Conservation (phyloP, 2,888 invertebrate species). For the Pollenia amentaria region DNA sequence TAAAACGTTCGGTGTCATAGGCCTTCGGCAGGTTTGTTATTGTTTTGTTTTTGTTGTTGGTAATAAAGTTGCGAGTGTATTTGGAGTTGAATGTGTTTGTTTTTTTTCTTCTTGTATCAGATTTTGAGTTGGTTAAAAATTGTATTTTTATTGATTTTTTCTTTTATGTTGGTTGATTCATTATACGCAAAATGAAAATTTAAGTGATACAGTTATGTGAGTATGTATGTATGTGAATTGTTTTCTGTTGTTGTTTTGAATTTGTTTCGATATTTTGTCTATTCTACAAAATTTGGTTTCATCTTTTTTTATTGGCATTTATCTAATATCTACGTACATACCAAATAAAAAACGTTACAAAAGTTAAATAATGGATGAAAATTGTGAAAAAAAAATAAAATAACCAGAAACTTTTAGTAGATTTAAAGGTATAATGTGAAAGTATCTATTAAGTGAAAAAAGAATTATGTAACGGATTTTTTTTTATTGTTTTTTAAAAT, state of each 20-base stretch:
- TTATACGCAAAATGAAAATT: constrained; percentile 17
- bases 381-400: background rate
- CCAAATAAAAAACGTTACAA: background rate
- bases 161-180: constrained; percentile 34
- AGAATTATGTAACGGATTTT: no score
- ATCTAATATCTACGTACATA: no score
- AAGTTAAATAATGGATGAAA: background rate
- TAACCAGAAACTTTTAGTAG: background rate
- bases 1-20: constrained; percentile 67
- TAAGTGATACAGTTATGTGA: background rate
- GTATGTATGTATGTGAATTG: background rate
- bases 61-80: constrained; percentile 16
- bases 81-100: background rate
- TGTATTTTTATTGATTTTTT: constrained; percentile 57
- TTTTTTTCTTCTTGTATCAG: background rate
- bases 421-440: background rate
- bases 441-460: background rate
- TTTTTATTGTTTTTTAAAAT: no score
- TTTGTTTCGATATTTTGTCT: constrained; percentile 16
- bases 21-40: constrained; percentile 37
- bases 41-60: constrained; percentile 7
- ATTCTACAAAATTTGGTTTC: constrained; percentile 12
- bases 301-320: background rate
- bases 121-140: constrained; percentile 18
- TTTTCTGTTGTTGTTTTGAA: background rate